Evolutionary conservation across 2,797 vertebrate species (phyloP).

Genomic region (Megalops cyprinoides): DNA sequence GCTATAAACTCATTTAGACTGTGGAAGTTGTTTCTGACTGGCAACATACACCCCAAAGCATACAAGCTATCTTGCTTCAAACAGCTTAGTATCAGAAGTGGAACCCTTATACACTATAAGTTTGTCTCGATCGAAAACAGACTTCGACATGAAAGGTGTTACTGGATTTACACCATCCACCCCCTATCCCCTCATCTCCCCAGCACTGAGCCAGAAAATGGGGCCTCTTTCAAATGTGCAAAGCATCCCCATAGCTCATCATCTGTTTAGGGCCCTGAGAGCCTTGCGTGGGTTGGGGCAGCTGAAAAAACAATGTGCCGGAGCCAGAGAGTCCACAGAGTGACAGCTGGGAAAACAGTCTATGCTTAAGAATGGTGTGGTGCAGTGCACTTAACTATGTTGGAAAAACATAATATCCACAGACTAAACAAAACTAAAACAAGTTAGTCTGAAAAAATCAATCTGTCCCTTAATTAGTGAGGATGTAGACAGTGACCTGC

Average conservation of each 20-base stretch:
- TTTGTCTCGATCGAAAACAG: no score
- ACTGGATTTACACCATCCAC: no score
- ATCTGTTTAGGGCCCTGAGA: background rate
- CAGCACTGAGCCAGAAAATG: background rate
- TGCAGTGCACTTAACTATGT: conserved; percentile 45
- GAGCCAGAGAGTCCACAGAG: conserved; percentile 47
- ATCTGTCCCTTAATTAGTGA: conserved; percentile 51
- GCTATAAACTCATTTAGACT: background rate
- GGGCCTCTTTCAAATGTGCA: background rate
- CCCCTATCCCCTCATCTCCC: no score
- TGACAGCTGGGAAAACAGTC: conserved; percentile 56
- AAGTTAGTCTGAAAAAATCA: conserved; percentile 45
- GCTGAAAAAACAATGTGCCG: conserved; percentile 53
- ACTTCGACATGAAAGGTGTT: no score
- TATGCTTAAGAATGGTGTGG: conserved; percentile 31
- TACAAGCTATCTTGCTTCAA: no score
- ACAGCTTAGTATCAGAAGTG: no score
- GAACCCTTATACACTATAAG: no score
- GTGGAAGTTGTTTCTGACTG: no score
- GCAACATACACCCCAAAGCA: no score
- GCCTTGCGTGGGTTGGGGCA: conserved; percentile 28
- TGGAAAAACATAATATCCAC: conserved; percentile 41
- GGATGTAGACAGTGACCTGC: conserved; percentile 40
- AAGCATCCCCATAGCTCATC: background rate
- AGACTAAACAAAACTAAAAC: conserved; percentile 47